Conservation (phyloP, 2,888 invertebrate species). For the Hydraecia micacea region DNA sequence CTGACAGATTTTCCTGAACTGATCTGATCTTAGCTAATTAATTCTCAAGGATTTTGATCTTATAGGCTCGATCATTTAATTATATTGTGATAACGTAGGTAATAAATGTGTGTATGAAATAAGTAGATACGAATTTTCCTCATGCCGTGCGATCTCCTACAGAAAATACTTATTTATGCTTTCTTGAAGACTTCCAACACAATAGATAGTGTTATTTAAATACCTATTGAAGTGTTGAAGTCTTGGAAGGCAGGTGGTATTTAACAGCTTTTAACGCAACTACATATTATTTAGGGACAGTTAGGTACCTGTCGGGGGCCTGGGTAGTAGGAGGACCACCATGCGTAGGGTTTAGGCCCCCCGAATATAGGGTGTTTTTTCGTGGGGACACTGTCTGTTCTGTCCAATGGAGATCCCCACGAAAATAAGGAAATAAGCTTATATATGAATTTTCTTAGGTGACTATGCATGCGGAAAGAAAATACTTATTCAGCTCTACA, state of each 20-base stretch:
- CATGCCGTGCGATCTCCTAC: background rate
- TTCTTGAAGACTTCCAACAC: background rate
- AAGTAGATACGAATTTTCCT: conserved; percentile 1
- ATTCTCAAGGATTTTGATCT: conserved; percentile 62
- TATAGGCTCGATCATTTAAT: conserved; percentile 26
- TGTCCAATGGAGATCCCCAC: background rate
- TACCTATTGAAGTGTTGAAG: background rate
- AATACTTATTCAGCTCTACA: background rate
- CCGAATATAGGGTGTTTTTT: background rate
- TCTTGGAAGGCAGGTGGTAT: background rate
- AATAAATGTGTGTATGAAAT: background rate
- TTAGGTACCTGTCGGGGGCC: background rate
- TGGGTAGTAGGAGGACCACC: background rate
- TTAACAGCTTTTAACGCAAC: background rate
- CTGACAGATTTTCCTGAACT: conserved; percentile 60
- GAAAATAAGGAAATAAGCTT: background rate
- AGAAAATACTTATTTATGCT: background rate
- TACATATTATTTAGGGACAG: background rate
- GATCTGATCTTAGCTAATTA: conserved; percentile 54
- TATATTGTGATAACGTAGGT: conserved; percentile 7
- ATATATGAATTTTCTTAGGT: background rate
- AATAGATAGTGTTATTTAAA: background rate
- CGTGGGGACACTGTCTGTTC: background rate
- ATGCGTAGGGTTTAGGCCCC: background rate
- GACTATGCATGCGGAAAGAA: background rate